A percentile compares a stretch with the other conserved stretches of the same genome.
These are phyloP conservation scores for Nycticorax nycticorax DNA, from an alignment of 2,113 vertebrate genomes.

Conservation along the genomic window DNA sequence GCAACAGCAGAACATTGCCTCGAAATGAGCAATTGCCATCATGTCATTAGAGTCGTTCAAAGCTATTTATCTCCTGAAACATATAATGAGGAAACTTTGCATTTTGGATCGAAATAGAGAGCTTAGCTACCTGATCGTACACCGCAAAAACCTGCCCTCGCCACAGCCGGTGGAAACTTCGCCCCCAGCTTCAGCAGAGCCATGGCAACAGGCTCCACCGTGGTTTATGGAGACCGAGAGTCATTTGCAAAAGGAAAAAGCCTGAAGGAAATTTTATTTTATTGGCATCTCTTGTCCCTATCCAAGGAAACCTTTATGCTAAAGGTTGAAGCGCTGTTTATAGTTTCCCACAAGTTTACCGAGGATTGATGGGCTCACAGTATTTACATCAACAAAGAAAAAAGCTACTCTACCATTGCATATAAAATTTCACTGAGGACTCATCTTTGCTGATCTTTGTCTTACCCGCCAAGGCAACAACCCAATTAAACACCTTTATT, in stretches of 20 bases:
- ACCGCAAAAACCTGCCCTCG: rapidly evolving
- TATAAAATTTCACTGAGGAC: not conserved
- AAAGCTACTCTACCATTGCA: not conserved
- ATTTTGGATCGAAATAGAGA: not conserved
- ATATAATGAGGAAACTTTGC: not conserved
- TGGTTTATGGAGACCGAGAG: rapidly evolving
- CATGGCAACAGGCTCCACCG: not conserved
- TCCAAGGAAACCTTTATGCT: not conserved
- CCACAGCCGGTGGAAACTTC: not conserved
- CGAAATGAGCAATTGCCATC: not conserved
- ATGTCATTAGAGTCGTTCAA: not conserved
- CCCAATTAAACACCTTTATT: not conserved
- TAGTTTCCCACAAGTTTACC: not conserved
- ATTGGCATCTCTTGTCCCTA: not conserved
- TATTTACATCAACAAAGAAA: not conserved
- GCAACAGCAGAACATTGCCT: not conserved
- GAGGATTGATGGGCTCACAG: not conserved
- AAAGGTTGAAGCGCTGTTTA: not conserved
- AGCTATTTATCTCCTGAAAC: not conserved
- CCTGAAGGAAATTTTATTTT: not conserved
- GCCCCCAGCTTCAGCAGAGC: not conserved
- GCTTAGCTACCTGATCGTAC: not conserved
- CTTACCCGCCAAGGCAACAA: not conserved
- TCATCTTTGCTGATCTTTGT: not conserved
- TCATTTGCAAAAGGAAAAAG: not conserved